These are phyloP conservation scores for Morus bassanus DNA, from an alignment of 2,797 vertebrate genomes.

Conservation along the genomic window DNA sequence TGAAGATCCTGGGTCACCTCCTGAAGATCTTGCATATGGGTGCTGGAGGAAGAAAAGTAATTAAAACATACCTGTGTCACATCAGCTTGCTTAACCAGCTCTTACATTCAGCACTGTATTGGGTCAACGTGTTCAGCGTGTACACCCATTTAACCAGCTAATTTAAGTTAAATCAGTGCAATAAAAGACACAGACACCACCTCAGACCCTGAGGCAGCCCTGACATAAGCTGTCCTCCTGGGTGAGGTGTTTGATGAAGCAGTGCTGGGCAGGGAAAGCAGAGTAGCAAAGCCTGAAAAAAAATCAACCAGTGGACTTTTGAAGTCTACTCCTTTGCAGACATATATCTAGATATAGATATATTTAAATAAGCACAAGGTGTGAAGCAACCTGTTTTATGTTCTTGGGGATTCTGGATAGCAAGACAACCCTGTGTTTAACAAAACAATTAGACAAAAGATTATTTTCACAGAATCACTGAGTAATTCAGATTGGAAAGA, in stretches of 20 bases:
- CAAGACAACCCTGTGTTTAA: fast-evolving
- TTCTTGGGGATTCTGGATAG: neutral
- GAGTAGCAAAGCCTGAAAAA: neutral
- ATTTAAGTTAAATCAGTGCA: neutral
- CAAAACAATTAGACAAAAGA: neutral
- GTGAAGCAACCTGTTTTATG: neutral
- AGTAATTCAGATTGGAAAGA: neutral
- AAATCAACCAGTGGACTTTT: neutral
- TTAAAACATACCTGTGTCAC: neutral
- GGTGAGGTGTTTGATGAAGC: fast-evolving
- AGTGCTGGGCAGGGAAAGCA: neutral
- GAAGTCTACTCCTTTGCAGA: neutral
- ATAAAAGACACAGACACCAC: neutral
- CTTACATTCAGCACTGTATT: neutral
- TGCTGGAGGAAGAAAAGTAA: conserved; percentile 74
- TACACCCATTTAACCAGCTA: neutral
- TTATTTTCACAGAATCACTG: neutral
- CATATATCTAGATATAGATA: neutral
- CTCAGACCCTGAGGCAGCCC: neutral
- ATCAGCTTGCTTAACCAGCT: neutral
- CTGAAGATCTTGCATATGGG: conserved; percentile 99
- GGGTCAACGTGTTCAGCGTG: neutral
- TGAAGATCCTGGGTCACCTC: conserved; percentile 99
- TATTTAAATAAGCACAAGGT: neutral
- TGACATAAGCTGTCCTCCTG: neutral